Base-by-base conservation (phyloP, 2,797 vertebrate species). In the Mus minutoides region DNA sequence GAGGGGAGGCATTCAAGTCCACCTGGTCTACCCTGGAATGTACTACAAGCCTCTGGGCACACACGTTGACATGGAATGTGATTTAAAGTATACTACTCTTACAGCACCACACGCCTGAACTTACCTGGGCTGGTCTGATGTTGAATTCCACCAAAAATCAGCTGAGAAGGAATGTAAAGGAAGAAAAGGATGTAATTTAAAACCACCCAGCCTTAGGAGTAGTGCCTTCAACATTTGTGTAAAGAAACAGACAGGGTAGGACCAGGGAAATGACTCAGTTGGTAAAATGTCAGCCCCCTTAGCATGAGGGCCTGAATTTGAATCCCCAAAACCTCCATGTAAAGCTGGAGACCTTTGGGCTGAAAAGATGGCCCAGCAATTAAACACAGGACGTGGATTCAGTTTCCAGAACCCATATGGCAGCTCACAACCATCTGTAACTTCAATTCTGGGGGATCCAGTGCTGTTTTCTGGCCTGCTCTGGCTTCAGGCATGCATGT, bases 1-100 rank as follows among this genome's bases (percentile, higher is more conserved):
- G 3, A 93, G 97, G 95, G 97, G 94, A 97, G 97, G 97, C 94
- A 29, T 89, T 90, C 90, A 87, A 96, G 87, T 97, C 95, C 91
- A 97, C 93, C 95, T 58, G 34, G 95, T 75, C 60, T 83, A 13
- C 37, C 22, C 0, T 0, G 12, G 60, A 80, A 34, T 3, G 0
- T 69, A 26, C 1, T 22, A 40, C 24, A 5, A 4, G 52, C 90
- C 64, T 69, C 19, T 34, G n/a, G 56, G 19, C 87, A 19, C 29
- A 19, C 29, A 69, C 37, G 9, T 34, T 86, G 24, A 85, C 62
- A 83, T 62, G 56, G 67, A 88, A 11, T 54, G n/a, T 96, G 62
- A 60, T 94, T 31, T 82, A 67, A 82, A 87, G 14, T 52, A 4
- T 43, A 2, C 2, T 49, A 49, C n/a, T 37, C 37, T 90, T 88